These are phyloP conservation scores for Craterocephalus amniculus DNA, from an alignment of 2,797 vertebrate genomes.

Conservation along the genomic window DNA sequence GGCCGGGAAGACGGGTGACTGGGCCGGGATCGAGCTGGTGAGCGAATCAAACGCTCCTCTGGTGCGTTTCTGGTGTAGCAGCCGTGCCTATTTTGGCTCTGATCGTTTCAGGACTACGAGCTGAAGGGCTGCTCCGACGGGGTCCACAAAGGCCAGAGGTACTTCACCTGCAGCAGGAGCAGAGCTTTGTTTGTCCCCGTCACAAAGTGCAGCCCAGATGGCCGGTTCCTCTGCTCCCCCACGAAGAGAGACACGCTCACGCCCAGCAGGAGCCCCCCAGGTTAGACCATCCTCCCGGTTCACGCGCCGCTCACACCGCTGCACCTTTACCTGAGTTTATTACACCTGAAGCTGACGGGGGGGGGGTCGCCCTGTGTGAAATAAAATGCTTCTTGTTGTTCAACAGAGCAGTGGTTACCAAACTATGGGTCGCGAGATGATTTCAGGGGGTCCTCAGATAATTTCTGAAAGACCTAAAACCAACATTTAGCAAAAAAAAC, in stretches of 20 bases:
- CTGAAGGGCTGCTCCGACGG: constrained; percentile 78
- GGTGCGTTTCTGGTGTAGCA: not conserved
- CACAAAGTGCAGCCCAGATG: constrained; percentile 78
- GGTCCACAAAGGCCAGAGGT: constrained; percentile 62
- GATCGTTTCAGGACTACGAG: constrained; percentile 75
- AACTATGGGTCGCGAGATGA: too few relatives aligned
- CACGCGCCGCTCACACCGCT: too few relatives aligned
- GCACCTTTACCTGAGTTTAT: too few relatives aligned
- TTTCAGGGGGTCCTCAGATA: too few relatives aligned
- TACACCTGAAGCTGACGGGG: too few relatives aligned
- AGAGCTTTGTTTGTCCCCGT: constrained; percentile 80
- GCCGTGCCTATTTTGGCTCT: not conserved
- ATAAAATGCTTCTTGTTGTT: too few relatives aligned
- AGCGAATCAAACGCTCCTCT: constrained; percentile 23
- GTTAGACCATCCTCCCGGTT: constrained; percentile 49
- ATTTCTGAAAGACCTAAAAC: too few relatives aligned
- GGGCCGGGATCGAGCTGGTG: constrained; percentile 84
- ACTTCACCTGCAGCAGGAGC: constrained; percentile 77
- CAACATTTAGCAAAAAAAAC: too few relatives aligned
- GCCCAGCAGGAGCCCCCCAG: constrained; percentile 41
- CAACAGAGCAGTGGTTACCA: too few relatives aligned
- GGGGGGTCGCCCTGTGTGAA: too few relatives aligned
- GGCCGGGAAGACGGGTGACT: constrained; percentile 62
- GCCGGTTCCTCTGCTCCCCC: constrained; percentile 65
- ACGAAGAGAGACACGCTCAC: constrained; percentile 26